These are phyloP conservation scores for Limnephilus rhombicus DNA, from an alignment of 2,888 invertebrate species.

Conservation along the genomic window DNA sequence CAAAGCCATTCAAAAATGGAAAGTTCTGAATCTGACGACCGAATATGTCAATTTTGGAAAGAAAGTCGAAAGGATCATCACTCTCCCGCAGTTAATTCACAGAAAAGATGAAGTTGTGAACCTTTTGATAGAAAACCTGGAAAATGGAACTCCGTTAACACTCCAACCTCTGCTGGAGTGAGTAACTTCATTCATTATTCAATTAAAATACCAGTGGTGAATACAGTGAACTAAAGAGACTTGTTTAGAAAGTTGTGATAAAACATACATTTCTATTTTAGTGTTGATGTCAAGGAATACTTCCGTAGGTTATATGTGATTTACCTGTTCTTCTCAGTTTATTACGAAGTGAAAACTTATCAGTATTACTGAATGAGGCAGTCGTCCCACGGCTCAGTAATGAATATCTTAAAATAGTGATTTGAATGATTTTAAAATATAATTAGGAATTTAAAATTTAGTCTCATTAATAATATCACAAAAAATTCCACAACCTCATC, in stretches of 20 bases:
- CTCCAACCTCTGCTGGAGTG: slow-evolving; percentile 92
- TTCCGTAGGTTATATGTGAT: too few relatives aligned
- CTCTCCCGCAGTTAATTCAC: slow-evolving; percentile 90
- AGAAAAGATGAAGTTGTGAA: slow-evolving; percentile 87
- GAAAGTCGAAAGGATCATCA: slow-evolving; percentile 86
- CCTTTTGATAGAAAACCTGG: slow-evolving; percentile 85
- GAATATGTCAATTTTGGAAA: slow-evolving; percentile 87
- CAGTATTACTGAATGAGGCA: too few relatives aligned
- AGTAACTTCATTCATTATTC: slow-evolving; percentile 71
- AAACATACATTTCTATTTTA: neutral
- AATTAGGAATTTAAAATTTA: too few relatives aligned
- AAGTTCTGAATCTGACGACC: slow-evolving; percentile 90
- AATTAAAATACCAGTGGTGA: neutral
- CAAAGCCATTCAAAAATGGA: slow-evolving; percentile 92
- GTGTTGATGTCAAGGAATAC: neutral
- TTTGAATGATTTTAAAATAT: too few relatives aligned
- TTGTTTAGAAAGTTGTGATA: neutral
- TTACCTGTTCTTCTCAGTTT: too few relatives aligned
- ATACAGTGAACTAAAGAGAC: neutral
- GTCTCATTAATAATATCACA: too few relatives aligned
- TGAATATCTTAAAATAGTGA: too few relatives aligned
- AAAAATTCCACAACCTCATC: too few relatives aligned
- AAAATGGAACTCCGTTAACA: slow-evolving; percentile 84
- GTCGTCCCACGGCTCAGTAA: too few relatives aligned
- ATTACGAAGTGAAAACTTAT: too few relatives aligned